Percentiles rank a stretch among this genome's conserved stretches.
These are phyloP conservation scores for Huso huso DNA, from an alignment of 2,797 vertebrate species.

Conservation along the genomic window DNA sequence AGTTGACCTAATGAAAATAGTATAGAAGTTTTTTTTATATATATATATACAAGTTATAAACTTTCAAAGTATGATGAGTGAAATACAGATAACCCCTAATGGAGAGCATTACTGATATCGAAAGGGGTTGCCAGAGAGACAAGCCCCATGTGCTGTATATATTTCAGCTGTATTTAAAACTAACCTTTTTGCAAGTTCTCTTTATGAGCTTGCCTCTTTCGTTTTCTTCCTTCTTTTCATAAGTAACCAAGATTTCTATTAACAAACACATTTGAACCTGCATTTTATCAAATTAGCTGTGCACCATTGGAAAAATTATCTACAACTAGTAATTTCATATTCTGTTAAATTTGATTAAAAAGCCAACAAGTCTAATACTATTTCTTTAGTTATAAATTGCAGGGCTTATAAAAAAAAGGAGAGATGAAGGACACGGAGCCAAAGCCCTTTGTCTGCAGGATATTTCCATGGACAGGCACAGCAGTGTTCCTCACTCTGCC, in stretches of 20 bases:
- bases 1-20: too few relatives aligned
- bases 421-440: conserved; percentile 45
- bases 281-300: neutral
- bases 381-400: neutral
- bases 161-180: neutral
- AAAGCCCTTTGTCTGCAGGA: conserved; percentile 34
- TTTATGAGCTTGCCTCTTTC: neutral
- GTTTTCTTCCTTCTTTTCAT: neutral
- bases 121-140: too few relatives aligned
- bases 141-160: neutral
- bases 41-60: too few relatives aligned
- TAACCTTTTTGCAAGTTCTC: neutral
- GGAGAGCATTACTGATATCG: too few relatives aligned
- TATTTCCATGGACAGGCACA: conserved; percentile 43
- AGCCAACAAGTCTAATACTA: neutral
- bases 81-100: too few relatives aligned
- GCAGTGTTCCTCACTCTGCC: conserved; percentile 41
- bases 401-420: conserved; percentile 28
- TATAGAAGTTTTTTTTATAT: too few relatives aligned
- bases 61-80: too few relatives aligned
- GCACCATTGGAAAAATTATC: neutral
- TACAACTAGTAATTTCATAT: neutral
- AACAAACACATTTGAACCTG: neutral
- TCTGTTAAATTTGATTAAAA: neutral
- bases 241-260: neutral